These are phyloP conservation scores for Grantiella picta DNA, from an alignment of 2,113 vertebrate species.

Conservation along the genomic window DNA sequence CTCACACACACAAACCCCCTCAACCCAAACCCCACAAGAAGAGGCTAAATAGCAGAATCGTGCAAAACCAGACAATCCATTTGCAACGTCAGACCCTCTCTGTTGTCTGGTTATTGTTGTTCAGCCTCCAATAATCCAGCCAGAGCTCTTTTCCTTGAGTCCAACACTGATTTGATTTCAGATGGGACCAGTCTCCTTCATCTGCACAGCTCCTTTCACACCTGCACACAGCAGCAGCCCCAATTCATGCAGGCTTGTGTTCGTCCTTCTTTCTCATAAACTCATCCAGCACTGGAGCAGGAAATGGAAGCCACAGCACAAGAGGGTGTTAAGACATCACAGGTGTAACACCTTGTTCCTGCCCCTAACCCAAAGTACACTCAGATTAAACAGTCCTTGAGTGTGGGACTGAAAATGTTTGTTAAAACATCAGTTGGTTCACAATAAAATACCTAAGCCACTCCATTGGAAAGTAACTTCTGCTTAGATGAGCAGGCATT, in stretches of 20 bases:
- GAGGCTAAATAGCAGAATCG: background rate
- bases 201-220: background rate
- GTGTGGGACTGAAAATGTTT: background rate
- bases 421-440: background rate
- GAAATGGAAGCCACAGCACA: background rate
- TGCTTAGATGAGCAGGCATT: background rate
- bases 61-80: background rate
- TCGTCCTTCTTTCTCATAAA: background rate
- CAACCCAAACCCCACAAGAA: background rate
- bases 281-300: fast-evolving
- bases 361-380: background rate
- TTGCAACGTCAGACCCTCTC: background rate
- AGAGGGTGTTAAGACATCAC: background rate
- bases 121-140: background rate
- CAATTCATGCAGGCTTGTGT: fast-evolving
- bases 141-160: background rate
- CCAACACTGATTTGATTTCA: background rate
- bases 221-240: background rate
- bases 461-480: background rate
- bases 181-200: background rate
- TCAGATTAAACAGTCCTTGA: background rate
- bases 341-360: background rate
- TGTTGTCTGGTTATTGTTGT: background rate
- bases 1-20: background rate
- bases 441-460: background rate